phyloP scores from a whole-genome alignment of 2,797 vertebrate genomes.

The Argyrosomus regius region DNA sequence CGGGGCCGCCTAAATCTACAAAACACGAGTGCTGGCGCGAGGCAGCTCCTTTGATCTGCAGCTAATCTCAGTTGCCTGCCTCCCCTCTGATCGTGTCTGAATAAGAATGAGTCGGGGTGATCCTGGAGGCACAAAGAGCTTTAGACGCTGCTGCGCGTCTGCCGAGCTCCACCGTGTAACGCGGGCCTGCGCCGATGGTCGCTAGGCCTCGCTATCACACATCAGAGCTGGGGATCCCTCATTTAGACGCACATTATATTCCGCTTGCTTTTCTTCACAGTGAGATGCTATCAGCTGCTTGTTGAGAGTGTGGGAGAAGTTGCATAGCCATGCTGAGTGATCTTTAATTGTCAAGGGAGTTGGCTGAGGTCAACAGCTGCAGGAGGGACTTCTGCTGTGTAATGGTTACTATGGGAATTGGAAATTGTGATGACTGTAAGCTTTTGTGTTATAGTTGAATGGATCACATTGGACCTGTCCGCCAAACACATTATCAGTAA shows the following conservation, averaged over 20 bases:
- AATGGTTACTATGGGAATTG: constrained; percentile 60
- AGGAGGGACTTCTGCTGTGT: constrained; percentile 65
- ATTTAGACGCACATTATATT: constrained; percentile 70
- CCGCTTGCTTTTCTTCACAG: constrained; percentile 67
- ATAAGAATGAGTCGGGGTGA: constrained; percentile 86
- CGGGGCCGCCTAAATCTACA: constrained; percentile 82
- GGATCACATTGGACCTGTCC: neutral
- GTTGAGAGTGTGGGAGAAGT: constrained; percentile 78
- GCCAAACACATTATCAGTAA: neutral
- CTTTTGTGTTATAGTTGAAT: constrained; percentile 1
- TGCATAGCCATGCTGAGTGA: constrained; percentile 73
- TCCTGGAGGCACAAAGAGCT: constrained; percentile 86
- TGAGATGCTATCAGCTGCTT: constrained; percentile 77
- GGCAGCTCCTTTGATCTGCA: constrained; percentile 86
- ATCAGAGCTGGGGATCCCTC: constrained; percentile 61
- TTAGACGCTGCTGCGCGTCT: constrained; percentile 77
- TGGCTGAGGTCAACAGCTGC: constrained; percentile 76
- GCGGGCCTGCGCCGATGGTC: constrained; percentile 53
- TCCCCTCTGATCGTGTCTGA: constrained; percentile 88
- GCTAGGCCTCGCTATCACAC: constrained; percentile 62
- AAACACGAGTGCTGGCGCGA: constrained; percentile 83
- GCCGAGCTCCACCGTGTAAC: constrained; percentile 62
- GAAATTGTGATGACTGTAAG: constrained; percentile 45
- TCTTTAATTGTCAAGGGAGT: constrained; percentile 79
- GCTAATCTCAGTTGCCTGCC: constrained; percentile 88